Percentiles rank a stretch among this genome's conserved stretches.
Evolutionary conservation across 2,797 vertebrate species (phyloP).

Genomic region (Myioborus melanocephalus): DNA sequence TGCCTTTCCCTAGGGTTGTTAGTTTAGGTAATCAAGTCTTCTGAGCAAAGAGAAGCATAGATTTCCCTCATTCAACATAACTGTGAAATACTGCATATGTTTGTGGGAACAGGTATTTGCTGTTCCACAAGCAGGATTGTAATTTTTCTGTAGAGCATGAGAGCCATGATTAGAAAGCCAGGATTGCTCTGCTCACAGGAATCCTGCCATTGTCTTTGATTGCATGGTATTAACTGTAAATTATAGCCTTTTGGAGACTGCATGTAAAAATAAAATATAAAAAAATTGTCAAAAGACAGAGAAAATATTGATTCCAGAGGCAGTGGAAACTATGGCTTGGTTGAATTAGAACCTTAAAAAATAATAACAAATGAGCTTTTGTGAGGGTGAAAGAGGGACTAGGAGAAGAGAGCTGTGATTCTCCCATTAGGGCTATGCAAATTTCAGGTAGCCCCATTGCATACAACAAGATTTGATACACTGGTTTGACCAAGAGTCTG

Average conservation of each 20-base stretch:
- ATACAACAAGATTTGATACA: background rate
- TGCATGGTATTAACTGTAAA: constrained; percentile 78
- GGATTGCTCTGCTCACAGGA: constrained; percentile 63
- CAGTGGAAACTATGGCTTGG: constrained; percentile 63
- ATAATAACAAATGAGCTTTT: constrained; percentile 42
- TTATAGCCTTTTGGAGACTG: constrained; percentile 75
- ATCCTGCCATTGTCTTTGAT: constrained; percentile 77
- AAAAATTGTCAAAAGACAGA: constrained; percentile 78
- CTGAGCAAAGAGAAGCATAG: background rate
- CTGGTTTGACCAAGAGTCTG: background rate
- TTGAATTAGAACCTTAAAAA: constrained; percentile 73
- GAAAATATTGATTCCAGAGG: constrained; percentile 72
- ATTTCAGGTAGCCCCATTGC: background rate
- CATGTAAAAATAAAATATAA: constrained; percentile 75
- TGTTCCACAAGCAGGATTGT: background rate
- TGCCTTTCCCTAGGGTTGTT: background rate
- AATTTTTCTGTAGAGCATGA: constrained; percentile 38
- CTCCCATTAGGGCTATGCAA: background rate
- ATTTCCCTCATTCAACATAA: background rate
- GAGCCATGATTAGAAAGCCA: constrained; percentile 69
- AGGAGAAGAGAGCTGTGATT: background rate
- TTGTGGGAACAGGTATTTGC: constrained; percentile 11
- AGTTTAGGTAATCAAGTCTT: background rate
- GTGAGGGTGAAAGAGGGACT: background rate
- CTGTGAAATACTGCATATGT: background rate